These are phyloP conservation scores for Perdita meconis DNA, from an alignment of 2,888 invertebrate genomes.

Conservation along the genomic window DNA sequence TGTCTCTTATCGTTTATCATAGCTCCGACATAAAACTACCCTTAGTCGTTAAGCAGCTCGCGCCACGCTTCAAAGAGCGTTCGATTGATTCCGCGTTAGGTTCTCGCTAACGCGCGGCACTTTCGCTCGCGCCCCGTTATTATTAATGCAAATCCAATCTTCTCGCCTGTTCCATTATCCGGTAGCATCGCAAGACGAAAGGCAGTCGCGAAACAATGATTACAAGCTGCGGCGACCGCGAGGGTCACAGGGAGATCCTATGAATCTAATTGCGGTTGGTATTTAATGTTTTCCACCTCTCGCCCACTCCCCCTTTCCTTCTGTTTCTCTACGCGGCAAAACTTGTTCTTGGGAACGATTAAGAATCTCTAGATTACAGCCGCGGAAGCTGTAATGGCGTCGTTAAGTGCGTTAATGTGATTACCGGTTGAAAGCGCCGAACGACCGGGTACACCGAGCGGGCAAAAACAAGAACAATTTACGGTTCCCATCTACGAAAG, in stretches of 20 bases:
- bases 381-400: slow-evolving; percentile 67
- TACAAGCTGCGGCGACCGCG: slow-evolving; percentile 32
- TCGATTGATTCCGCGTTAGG: slow-evolving; percentile 50
- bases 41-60: slow-evolving; percentile 1
- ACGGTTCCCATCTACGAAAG: slow-evolving; percentile 51
- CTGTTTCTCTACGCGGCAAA: slow-evolving; percentile 29
- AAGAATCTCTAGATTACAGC: slow-evolving; percentile 68
- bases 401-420: slow-evolving; percentile 73
- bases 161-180: slow-evolving; percentile 22
- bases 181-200: slow-evolving; percentile 31
- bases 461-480: slow-evolving; percentile 67
- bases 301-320: neutral
- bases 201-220: slow-evolving; percentile 51
- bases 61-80: slow-evolving; percentile 16
- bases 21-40: no score
- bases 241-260: slow-evolving; percentile 43
- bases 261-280: slow-evolving; percentile 66
- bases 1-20: no score
- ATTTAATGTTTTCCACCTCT: slow-evolving; percentile 64
- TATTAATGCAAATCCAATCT: slow-evolving; percentile 34
- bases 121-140: slow-evolving; percentile 15
- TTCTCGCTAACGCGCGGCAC: slow-evolving; percentile 32
- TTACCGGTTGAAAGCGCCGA: slow-evolving; percentile 70
- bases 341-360: slow-evolving; percentile 64
- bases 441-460: slow-evolving; percentile 57